Conservation (phyloP, 2,797 vertebrate species). For the Pangasius larnaudii region DNA sequence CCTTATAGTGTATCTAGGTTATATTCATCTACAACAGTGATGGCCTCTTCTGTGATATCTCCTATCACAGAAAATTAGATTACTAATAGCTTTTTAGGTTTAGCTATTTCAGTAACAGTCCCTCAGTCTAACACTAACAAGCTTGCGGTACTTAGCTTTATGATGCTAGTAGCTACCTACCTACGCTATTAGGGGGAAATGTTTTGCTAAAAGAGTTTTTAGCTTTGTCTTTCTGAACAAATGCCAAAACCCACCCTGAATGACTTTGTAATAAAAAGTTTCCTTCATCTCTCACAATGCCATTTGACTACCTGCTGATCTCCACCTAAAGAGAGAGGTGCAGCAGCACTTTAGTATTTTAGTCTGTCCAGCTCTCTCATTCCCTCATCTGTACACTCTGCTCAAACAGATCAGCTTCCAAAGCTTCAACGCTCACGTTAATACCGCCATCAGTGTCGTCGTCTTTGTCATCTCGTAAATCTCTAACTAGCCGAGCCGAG, state of each 20-base stretch:
- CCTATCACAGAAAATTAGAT: neutral
- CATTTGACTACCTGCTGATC: neutral
- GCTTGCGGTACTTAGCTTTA: neutral
- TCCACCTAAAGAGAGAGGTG: neutral
- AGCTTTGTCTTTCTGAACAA: neutral
- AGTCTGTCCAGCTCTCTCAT: neutral
- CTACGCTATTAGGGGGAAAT: neutral
- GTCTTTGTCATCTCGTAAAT: neutral
- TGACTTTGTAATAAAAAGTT: no score
- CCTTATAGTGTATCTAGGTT: no score
- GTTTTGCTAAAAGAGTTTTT: no score
- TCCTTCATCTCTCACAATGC: neutral
- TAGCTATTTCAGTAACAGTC: neutral
- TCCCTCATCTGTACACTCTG: no score
- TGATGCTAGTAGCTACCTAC: neutral
- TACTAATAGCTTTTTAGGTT: neutral
- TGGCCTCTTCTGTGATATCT: no score
- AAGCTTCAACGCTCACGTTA: neutral
- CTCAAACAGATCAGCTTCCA: neutral
- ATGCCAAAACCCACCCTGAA: neutral
- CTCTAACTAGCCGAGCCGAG: no score
- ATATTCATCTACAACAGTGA: no score
- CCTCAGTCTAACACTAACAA: neutral
- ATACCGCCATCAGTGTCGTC: no score
- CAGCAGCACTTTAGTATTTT: neutral